Conservation (phyloP, 2,113 vertebrate genomes). For the Pimephales promelas region DNA sequence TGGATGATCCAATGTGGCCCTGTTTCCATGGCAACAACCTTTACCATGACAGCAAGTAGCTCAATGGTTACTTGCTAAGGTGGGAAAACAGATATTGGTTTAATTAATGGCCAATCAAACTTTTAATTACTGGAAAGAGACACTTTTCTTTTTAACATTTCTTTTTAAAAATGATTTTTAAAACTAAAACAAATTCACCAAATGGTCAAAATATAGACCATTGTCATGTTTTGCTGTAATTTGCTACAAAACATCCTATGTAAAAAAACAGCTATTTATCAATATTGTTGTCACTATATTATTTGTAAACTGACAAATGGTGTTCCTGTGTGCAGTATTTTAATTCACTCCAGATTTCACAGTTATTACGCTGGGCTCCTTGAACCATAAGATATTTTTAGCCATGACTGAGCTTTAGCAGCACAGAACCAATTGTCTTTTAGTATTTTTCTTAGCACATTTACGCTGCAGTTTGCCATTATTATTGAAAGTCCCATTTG, state of each 20-base stretch:
- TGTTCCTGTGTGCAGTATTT: background rate
- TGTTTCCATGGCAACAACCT: constrained; percentile 88
- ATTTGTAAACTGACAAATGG: constrained; percentile 3
- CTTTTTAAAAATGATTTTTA: background rate
- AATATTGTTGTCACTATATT: background rate
- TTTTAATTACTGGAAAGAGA: background rate
- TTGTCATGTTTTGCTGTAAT: background rate
- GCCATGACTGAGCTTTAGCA: background rate
- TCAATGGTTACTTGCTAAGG: constrained; percentile 75
- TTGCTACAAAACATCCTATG: background rate
- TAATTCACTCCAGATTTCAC: constrained; percentile 10
- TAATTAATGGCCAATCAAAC: constrained; percentile 12
- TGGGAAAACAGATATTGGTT: background rate
- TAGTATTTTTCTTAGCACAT: background rate
- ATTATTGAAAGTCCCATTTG: background rate
- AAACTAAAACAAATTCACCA: background rate
- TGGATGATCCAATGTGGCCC: constrained; percentile 82
- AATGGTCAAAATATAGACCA: background rate
- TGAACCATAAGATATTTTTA: background rate
- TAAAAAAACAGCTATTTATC: background rate
- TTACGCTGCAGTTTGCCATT: background rate
- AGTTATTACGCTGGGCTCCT: background rate
- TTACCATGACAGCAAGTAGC: constrained; percentile 76
- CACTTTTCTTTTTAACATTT: background rate
- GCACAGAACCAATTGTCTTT: background rate